A percentile compares a stretch with the other conserved stretches of the same genome.
Conservation (phyloP, 2,888 invertebrate species). For the Unio pictorum region DNA sequence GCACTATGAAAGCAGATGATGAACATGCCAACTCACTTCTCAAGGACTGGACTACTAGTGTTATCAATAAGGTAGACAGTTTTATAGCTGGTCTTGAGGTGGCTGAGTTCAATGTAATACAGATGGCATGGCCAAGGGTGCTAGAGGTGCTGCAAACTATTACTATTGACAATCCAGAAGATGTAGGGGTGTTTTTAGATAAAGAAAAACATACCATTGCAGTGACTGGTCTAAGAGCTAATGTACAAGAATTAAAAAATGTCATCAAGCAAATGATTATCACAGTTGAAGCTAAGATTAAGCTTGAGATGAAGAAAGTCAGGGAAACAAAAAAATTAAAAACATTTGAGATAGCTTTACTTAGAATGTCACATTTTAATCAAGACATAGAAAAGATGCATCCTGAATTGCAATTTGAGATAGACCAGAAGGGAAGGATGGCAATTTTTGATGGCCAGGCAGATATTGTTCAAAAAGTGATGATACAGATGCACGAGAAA, state of each 20-base stretch:
- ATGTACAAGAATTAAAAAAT: slow-evolving; percentile 2
- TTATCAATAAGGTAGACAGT: too few relatives aligned
- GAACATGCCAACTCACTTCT: too few relatives aligned
- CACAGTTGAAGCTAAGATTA: slow-evolving; percentile 7
- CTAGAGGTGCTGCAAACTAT: slow-evolving; percentile 6
- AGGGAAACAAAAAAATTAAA: slow-evolving; percentile 12
- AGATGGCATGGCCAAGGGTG: slow-evolving; percentile 12
- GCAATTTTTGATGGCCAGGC: background rate
- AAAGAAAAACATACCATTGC: slow-evolving; percentile 8
- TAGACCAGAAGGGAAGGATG: too few relatives aligned
- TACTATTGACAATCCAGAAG: slow-evolving; percentile 15
- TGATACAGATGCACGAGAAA: background rate
- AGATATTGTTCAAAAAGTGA: slow-evolving; percentile 3
- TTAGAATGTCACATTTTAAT: background rate
- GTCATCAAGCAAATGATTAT: background rate
- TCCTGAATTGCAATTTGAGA: too few relatives aligned
- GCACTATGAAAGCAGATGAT: too few relatives aligned
- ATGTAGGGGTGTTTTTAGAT: slow-evolving; percentile 12
- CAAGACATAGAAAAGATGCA: too few relatives aligned
- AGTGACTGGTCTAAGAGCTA: slow-evolving; percentile 11
- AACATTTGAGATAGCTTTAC: slow-evolving; percentile 8
- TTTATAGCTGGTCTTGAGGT: too few relatives aligned
- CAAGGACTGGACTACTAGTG: too few relatives aligned
- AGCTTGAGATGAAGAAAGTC: slow-evolving; percentile 3
- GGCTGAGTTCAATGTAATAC: too few relatives aligned